A percentile compares a stretch with the other conserved stretches of the same genome.
These are phyloP conservation scores for Agelas oroides DNA, from an alignment of 37 sponge, comb jelly and placozoan species.

Conservation along the genomic window DNA sequence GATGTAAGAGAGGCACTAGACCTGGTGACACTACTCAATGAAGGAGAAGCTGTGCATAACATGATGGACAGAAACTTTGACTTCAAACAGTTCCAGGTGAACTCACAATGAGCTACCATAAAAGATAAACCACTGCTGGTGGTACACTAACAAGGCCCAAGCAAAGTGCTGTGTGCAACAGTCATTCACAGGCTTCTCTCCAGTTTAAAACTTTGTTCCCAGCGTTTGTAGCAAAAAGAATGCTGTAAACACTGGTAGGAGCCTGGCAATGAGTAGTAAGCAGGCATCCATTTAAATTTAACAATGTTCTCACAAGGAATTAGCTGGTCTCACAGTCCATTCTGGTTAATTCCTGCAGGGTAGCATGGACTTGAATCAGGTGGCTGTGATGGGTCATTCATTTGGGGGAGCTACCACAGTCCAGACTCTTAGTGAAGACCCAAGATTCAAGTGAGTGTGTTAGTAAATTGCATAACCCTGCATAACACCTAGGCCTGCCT, in stretches of 20 bases:
- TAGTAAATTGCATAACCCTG: no score
- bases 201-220: no score
- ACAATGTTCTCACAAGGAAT: no score
- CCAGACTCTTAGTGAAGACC: conserved; percentile 59
- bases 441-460: conserved; percentile 51
- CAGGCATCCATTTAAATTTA: no score
- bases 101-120: background rate
- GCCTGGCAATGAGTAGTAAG: no score
- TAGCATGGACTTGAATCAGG: conserved; percentile 39
- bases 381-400: conserved; percentile 71
- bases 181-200: no score
- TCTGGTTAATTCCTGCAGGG: background rate
- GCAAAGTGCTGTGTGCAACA: no score
- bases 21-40: conserved; percentile 51
- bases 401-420: conserved; percentile 71
- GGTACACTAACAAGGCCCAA: no score
- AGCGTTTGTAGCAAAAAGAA: no score
- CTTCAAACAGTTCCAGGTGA: conserved; percentile 43
- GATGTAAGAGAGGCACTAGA: conserved; percentile 53
- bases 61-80: conserved; percentile 47
- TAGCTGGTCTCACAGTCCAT: no score
- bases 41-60: conserved; percentile 50
- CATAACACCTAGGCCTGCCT: background rate
- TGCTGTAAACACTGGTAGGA: background rate
- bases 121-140: no score